phyloP scores from a whole-genome alignment of 1,140 invertebrate genomes.

The Lasioglossum albipes region DNA sequence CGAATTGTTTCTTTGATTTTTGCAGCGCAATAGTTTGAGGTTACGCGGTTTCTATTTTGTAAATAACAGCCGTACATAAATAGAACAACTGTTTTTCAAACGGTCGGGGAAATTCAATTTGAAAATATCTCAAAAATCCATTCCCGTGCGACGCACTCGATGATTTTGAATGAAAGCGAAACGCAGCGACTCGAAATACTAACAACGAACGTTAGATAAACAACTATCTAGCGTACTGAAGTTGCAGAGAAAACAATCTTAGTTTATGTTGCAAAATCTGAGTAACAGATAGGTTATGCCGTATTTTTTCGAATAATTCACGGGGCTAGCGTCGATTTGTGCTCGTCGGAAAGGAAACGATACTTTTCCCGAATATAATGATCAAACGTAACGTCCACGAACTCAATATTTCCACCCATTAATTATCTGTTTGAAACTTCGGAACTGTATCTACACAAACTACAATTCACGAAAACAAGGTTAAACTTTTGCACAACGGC shows the following conservation, averaged over 20 bases:
- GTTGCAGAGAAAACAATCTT: conserved; percentile 17
- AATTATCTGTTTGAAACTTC: conserved; percentile 32
- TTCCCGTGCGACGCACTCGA: not conserved
- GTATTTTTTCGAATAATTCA: conserved; percentile 26
- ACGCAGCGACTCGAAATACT: not conserved
- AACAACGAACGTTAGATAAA: conserved; percentile 15
- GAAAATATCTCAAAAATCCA: not conserved
- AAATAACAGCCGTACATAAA: conserved; percentile 29
- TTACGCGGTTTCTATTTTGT: conserved; percentile 19
- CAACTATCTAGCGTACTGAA: not conserved
- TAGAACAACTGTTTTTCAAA: conserved; percentile 1
- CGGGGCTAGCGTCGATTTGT: not conserved
- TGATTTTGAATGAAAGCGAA: conserved; percentile 8
- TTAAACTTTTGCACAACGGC: conserved; percentile 27
- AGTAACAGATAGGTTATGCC: conserved; percentile 36
- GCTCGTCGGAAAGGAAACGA: not conserved
- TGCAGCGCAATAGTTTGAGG: not conserved
- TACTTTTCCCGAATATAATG: not conserved
- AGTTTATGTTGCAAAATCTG: conserved; percentile 26
- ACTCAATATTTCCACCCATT: conserved; percentile 20
- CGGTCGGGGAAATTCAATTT: not conserved
- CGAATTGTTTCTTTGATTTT: not conserved
- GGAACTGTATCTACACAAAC: conserved; percentile 30
- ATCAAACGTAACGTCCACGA: conserved; percentile 20
- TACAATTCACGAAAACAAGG: conserved; percentile 26